Evolutionary conservation across 2,888 invertebrate species (phyloP), one percentile per base, ranked within the genome.

Genomic region (Panzeria rudis): DNA sequence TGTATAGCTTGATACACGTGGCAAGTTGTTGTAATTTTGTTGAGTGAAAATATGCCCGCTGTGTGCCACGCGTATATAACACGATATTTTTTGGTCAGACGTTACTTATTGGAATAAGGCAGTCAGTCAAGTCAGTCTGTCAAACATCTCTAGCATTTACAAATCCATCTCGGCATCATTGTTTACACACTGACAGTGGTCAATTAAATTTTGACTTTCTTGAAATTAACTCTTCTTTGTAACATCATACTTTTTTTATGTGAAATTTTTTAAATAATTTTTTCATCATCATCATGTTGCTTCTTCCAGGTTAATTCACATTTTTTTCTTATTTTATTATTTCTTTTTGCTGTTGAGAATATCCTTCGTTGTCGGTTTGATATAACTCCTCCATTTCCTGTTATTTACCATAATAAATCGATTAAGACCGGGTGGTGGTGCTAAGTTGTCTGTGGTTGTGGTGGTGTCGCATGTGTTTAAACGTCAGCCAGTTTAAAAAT

Each of bases 341-440:
- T 72, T 61, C 4, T 23, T 61, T 50, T 50, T 32, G 23, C 13
- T 38, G 29, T 20, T 68, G 41, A n/a, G n/a, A 17, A 23, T 11
- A 64, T 62, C 44, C 69, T 79, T 20, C 41, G 62, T 35, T 17
- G 47, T 35, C 23, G 69, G 71, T 75, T 76, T 35, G 47, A 13
- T 75, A 54, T 69, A 71, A 61, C 79, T 69, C 75, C 77, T 80
- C 73, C 72, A 56, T 81, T 84, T 83, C 84, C 80, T 77, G 71
- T 85, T 77, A 69, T 86, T 86, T 84, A 86, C 87, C 86, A 87
- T 86, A 87, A 84, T 86, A 86, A 87, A 87, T 87, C 87, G 87
- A 87, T 87, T 86, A 86, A 79, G 78, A 69, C 56, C 15, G 64
- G 47, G 38, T 54, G 64, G 78, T 72, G 59, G 77, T 82, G 73